phyloP scores from a whole-genome alignment of 2,888 invertebrate genomes.

The Chymomyza procnemis region DNA sequence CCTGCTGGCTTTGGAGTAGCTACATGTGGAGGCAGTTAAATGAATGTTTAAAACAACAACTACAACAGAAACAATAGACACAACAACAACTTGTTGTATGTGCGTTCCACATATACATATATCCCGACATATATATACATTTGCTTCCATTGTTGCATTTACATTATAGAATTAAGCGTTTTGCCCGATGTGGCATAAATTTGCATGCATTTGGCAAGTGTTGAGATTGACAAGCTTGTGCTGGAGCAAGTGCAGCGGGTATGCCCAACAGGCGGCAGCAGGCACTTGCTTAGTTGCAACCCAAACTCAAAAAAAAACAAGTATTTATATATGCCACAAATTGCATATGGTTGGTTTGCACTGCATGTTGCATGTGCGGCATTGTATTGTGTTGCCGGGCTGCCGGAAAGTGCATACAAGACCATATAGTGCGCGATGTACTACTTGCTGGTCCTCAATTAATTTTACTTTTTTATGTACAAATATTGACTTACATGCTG shows the following conservation, averaged over 20 bases:
- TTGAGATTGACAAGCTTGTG: constrained; percentile 46
- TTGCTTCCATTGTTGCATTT: constrained; percentile 10
- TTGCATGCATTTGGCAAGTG: constrained; percentile 53
- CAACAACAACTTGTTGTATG: constrained; percentile 1
- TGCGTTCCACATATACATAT: too few relatives aligned
- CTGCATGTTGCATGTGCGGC: neutral
- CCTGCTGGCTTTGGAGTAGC: neutral
- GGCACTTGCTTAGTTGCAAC: neutral
- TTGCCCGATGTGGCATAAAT: constrained; percentile 38
- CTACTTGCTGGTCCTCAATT: constrained; percentile 44
- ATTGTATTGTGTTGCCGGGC: neutral
- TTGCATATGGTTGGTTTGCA: constrained; percentile 1
- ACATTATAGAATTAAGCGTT: constrained; percentile 23
- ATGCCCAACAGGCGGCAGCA: too few relatives aligned
- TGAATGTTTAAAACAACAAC: constrained; percentile 45
- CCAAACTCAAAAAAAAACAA: too few relatives aligned
- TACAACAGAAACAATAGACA: constrained; percentile 15
- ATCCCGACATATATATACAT: constrained; percentile 1
- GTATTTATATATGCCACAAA: neutral
- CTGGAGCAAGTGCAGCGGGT: constrained; percentile 16
- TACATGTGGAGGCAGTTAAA: constrained; percentile 48
- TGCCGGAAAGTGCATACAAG: neutral
- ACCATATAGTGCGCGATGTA: neutral
- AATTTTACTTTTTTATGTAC: constrained; percentile 52
- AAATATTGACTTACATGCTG: neutral